Conservation (phyloP, 2,888 invertebrate species). For the Allolobophora icterica region DNA sequence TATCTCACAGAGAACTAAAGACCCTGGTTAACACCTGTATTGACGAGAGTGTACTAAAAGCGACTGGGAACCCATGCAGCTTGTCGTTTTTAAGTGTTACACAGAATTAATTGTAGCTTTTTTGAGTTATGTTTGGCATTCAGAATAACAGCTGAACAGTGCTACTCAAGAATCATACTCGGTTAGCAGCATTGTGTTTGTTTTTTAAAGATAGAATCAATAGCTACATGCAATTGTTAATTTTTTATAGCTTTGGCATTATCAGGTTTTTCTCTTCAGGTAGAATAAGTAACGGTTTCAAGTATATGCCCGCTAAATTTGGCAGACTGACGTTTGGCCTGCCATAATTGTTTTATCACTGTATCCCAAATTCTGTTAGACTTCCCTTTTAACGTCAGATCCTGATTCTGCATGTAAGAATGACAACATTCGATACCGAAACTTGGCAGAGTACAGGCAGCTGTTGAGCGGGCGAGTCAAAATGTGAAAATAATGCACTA, state of each 20-base stretch:
- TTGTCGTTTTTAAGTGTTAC: neutral
- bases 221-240: neutral
- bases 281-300: neutral
- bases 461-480: neutral
- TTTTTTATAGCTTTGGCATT: neutral
- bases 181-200: neutral
- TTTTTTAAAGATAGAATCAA: neutral
- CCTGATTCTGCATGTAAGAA: neutral
- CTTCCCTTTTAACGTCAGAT: neutral
- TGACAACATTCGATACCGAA: neutral
- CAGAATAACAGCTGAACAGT: neutral
- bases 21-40: no score
- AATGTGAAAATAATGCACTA: no score
- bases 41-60: no score
- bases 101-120: neutral
- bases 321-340: neutral
- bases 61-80: no score
- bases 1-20: no score
- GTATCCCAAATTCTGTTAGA: neutral
- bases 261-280: neutral
- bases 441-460: neutral
- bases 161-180: slow-evolving; percentile 7
- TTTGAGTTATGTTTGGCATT: neutral
- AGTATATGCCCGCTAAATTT: neutral
- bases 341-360: neutral